Percentiles rank a stretch among this genome's conserved stretches.
phyloP scores from a whole-genome alignment of 2,113 vertebrate species.

The Ginglymostoma cirratum region DNA sequence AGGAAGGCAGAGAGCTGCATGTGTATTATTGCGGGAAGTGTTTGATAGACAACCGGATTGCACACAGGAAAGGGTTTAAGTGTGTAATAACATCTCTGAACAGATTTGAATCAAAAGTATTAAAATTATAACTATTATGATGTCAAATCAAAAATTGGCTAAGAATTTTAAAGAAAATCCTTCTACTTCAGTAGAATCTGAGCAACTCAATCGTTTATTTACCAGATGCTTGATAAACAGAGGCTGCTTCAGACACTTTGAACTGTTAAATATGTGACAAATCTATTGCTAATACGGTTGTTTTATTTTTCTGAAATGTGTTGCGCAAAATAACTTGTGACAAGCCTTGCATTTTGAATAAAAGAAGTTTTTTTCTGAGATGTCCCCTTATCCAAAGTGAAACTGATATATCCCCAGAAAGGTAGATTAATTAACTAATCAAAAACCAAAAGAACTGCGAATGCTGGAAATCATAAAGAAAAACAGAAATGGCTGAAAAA shows the following conservation, averaged over 20 bases:
- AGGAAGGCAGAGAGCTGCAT: conserved; percentile 22
- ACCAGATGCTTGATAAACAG: neutral
- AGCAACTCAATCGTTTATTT: neutral
- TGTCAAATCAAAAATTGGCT: neutral
- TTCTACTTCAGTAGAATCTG: neutral
- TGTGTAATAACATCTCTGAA: too few species aligned
- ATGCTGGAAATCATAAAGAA: too few species aligned
- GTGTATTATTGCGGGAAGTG: conserved; percentile 34
- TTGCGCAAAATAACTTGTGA: neutral
- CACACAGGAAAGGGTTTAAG: neutral
- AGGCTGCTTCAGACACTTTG: neutral
- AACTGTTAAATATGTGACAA: neutral
- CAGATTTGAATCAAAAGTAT: too few species aligned
- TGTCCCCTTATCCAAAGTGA: neutral
- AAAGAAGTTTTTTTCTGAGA: neutral
- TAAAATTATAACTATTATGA: neutral
- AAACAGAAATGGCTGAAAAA: too few species aligned
- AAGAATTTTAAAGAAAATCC: neutral
- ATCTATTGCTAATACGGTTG: neutral
- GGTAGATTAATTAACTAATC: too few species aligned
- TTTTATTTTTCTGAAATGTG: neutral
- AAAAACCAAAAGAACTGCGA: too few species aligned
- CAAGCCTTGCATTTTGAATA: neutral
- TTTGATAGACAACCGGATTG: conserved; percentile 18
- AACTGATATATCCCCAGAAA: too few species aligned